Base-by-base conservation (phyloP, 2,888 invertebrate species). In the Drepana falcataria region DNA sequence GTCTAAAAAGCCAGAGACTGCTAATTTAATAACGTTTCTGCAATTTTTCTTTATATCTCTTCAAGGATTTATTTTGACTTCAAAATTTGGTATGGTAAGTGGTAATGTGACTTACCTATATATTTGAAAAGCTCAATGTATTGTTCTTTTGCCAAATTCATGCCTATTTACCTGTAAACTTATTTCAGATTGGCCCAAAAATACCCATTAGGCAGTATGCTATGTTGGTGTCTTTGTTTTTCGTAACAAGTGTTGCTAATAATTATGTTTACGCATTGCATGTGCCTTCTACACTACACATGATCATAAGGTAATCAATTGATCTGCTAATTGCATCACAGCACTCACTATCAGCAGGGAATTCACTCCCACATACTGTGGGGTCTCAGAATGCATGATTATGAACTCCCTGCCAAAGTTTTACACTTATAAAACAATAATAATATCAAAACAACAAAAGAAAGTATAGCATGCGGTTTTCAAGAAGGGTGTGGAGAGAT, bases 221-320 rank as follows among this genome's bases (percentile, higher is more conserved):
- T 53, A 71, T 86, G 55, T 72, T 91, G 53, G 82, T 89, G 21
- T 66, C 74, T 57, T 79, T 91, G 56, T 91, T 87, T 81, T 91
- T 91, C 67, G 58, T 87, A 47, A 87, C 90, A 35, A 88, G 85
- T 72, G 86, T 88, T 60, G 84, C 87, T 35, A 91, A 89, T 77
- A 91, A 91, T 60, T 91, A 88, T 84, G 91, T 88, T 35, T 91
- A 90, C 63, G 75, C 81, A 64, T 80, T 91, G 79, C 87, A 91
- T 86, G 90, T 91, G 59, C 89, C 90, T 57, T 85, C 91, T 4
- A 91, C 91, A 1, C 74, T 91, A 52, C 91, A 91, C 71, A 91
- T 90, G 89, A 90, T 91, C 54, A 90, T 91, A 78, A 80, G 91
- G 91, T 91, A 81, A 71, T 55, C 49, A 54, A 35, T 53, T 52